These are phyloP conservation scores for Littorina saxatilis DNA, from an alignment of 1,140 invertebrate genomes.

Conservation along the genomic window DNA sequence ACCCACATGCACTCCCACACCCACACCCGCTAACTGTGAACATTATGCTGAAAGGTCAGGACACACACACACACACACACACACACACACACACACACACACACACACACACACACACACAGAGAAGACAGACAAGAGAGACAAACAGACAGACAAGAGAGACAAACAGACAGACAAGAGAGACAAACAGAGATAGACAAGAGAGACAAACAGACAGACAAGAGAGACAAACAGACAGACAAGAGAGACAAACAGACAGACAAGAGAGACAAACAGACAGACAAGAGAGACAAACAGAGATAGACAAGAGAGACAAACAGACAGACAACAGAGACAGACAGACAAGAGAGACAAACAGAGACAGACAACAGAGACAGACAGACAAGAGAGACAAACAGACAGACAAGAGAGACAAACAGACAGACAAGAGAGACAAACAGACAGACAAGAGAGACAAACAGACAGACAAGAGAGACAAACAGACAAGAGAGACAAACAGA, in stretches of 20 bases:
- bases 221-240: too few relatives aligned
- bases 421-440: not conserved
- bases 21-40: not conserved
- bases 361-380: not conserved
- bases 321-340: not conserved
- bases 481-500: not conserved
- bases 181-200: not conserved
- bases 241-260: too few relatives aligned
- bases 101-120: not conserved
- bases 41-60: too few relatives aligned
- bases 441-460: not conserved
- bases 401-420: not conserved
- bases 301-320: not conserved
- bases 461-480: too few relatives aligned
- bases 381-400: not conserved
- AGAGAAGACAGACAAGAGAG: not conserved
- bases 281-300: too few relatives aligned
- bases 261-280: too few relatives aligned
- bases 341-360: not conserved
- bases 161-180: not conserved
- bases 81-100: not conserved
- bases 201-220: not conserved
- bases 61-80: not conserved
- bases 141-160: not conserved
- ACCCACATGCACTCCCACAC: not conserved